These are phyloP conservation scores for Argentina silus DNA, from an alignment of 2,797 vertebrate species.

Conservation along the genomic window DNA sequence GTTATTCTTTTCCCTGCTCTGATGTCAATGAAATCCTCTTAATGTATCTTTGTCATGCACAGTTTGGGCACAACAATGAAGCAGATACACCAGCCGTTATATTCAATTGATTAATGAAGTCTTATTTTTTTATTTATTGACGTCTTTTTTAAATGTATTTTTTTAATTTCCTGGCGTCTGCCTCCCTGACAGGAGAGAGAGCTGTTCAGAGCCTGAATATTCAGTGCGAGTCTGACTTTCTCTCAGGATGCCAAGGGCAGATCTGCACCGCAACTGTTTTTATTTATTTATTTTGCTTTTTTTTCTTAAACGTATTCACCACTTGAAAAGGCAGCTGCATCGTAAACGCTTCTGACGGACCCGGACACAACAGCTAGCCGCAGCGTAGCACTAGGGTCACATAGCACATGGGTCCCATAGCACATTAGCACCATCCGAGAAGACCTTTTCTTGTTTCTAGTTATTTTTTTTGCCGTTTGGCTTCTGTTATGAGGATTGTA, in stretches of 20 bases:
- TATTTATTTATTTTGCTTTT: conserved; percentile 40
- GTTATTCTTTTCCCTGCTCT: not conserved
- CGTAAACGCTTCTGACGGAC: not conserved
- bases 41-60: not conserved
- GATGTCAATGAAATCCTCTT: too few species aligned
- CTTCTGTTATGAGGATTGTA: not conserved
- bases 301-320: too few species aligned
- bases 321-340: conserved; percentile 15
- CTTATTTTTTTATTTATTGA: not conserved
- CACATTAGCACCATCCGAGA: conserved; percentile 18
- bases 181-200: conserved; percentile 11
- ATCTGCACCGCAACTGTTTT: conserved; percentile 21
- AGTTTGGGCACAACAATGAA: conserved; percentile 6
- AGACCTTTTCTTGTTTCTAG: not conserved
- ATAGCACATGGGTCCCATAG: not conserved
- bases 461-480: not conserved
- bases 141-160: too few species aligned
- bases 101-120: conserved; percentile 20
- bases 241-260: conserved; percentile 54
- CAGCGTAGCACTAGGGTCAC: conserved; percentile 6
- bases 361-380: conserved; percentile 22
- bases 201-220: conserved; percentile 54
- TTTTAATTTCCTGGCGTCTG: conserved; percentile 11
- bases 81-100: not conserved
- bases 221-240: conserved; percentile 36